Conservation (phyloP, 2,797 vertebrate genomes). For the Pseudocheirus occidentalis region DNA sequence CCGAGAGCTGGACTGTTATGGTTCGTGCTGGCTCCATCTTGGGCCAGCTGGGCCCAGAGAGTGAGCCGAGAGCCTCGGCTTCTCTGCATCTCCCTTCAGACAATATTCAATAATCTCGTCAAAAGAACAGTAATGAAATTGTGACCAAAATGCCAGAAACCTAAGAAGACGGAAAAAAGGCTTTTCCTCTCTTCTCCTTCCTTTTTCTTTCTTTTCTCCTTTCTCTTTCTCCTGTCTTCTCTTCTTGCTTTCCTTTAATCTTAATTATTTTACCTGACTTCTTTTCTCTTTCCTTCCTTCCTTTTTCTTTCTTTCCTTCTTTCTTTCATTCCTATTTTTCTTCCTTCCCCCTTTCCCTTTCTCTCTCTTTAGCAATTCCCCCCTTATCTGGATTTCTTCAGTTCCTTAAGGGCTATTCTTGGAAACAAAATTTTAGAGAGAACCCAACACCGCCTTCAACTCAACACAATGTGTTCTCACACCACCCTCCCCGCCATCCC, state of each 20-base stretch:
- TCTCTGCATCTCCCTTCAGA: constrained; percentile 69
- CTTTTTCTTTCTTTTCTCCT: neutral
- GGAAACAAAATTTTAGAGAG: neutral
- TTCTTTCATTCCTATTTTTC: neutral
- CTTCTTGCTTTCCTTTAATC: no score
- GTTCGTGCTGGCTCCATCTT: neutral
- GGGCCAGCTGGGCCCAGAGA: neutral
- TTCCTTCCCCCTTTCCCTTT: no score
- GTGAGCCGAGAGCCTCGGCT: constrained; percentile 29
- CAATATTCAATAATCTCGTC: constrained; percentile 52
- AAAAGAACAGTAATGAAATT: constrained; percentile 77
- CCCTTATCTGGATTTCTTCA: neutral
- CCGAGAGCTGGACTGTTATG: neutral
- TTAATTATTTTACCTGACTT: no score
- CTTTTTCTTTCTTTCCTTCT: constrained; percentile 24
- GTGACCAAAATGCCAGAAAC: constrained; percentile 63
- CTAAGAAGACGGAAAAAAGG: neutral
- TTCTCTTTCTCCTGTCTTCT: neutral
- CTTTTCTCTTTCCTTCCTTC: neutral
- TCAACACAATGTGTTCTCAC: neutral
- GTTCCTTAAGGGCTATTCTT: neutral
- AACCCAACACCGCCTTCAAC: neutral
- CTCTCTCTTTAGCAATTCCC: neutral
- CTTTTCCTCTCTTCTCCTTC: neutral
- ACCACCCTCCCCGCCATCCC: neutral